These are phyloP conservation scores for Drosophila tropicalis DNA, from an alignment of 1,140 invertebrate genomes.

Conservation along the genomic window DNA sequence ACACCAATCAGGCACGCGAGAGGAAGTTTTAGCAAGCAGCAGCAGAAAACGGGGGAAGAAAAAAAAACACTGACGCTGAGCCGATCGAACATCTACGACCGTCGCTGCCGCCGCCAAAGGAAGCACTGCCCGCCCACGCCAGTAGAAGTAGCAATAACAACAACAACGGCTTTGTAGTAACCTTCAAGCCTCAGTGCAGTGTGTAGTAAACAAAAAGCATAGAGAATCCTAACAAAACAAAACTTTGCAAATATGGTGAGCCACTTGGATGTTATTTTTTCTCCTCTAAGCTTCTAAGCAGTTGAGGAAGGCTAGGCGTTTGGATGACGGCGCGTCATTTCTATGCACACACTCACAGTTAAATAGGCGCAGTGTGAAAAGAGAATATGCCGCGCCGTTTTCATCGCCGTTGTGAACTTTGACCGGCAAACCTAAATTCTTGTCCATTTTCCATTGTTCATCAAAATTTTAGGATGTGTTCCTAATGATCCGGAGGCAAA, in stretches of 20 bases:
- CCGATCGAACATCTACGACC: slow-evolving; percentile 60
- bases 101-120: slow-evolving; percentile 53
- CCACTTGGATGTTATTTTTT: slow-evolving; percentile 3
- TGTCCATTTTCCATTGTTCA: not conserved
- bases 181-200: slow-evolving; percentile 23
- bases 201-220: slow-evolving; percentile 41
- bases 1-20: slow-evolving; percentile 22
- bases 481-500: slow-evolving; percentile 98
- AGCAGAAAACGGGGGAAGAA: slow-evolving; percentile 53
- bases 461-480: slow-evolving; percentile 93
- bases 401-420: slow-evolving; percentile 54
- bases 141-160: slow-evolving; percentile 39
- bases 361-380: not conserved
- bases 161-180: slow-evolving; percentile 41
- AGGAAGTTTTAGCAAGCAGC: slow-evolving; percentile 46
- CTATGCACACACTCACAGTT: slow-evolving; percentile 7
- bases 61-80: slow-evolving; percentile 37
- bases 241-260: slow-evolving; percentile 62
- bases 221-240: slow-evolving; percentile 45
- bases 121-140: slow-evolving; percentile 57
- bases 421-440: slow-evolving; percentile 39
- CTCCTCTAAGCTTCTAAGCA: slow-evolving; percentile 19
- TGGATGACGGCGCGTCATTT: slow-evolving; percentile 35
- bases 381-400: slow-evolving; percentile 27
- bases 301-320: slow-evolving; percentile 6